phyloP scores from a whole-genome alignment of 2,888 invertebrate genomes.

The Netelia virgata region DNA sequence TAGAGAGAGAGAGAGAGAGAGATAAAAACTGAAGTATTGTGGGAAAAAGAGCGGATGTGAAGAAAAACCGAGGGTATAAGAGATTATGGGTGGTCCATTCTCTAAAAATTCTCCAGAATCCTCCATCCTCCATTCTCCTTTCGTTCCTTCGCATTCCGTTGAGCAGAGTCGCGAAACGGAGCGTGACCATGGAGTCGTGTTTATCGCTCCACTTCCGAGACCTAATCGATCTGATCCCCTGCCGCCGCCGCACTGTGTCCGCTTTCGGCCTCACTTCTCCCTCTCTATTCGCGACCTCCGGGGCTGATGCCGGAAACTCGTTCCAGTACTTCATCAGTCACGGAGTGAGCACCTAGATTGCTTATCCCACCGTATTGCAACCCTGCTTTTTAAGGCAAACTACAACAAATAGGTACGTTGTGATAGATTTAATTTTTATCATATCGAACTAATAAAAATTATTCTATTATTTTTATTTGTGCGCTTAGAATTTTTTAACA shows the following conservation, averaged over 20 bases:
- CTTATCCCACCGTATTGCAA: not conserved
- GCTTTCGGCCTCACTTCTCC: conserved; percentile 52
- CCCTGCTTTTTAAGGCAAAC: not conserved
- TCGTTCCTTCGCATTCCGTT: not conserved
- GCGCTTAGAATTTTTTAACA: not conserved
- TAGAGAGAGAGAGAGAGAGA: conserved; percentile 22
- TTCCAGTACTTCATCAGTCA: conserved; percentile 50
- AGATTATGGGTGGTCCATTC: conserved; percentile 43
- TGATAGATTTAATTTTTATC: conserved; percentile 38
- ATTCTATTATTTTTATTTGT: not conserved
- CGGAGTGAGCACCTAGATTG: conserved; percentile 3
- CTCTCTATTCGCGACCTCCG: not conserved
- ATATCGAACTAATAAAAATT: not conserved
- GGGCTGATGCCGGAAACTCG: conserved; percentile 38
- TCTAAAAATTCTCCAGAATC: conserved; percentile 38
- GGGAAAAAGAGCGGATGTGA: conserved; percentile 36
- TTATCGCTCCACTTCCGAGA: conserved; percentile 76
- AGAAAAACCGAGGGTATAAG: conserved; percentile 16
- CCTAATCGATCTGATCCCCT: conserved; percentile 76
- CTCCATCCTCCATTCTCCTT: not conserved
- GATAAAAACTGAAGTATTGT: conserved; percentile 24
- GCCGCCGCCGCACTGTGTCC: conserved; percentile 63
- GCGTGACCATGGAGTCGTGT: conserved; percentile 74
- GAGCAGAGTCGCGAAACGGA: conserved; percentile 71
- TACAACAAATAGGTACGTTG: conserved; percentile 18